A percentile compares a stretch with the other conserved stretches of the same genome.
Conservation (phyloP, 2,113 vertebrate species). For the Pungitius pungitius region DNA sequence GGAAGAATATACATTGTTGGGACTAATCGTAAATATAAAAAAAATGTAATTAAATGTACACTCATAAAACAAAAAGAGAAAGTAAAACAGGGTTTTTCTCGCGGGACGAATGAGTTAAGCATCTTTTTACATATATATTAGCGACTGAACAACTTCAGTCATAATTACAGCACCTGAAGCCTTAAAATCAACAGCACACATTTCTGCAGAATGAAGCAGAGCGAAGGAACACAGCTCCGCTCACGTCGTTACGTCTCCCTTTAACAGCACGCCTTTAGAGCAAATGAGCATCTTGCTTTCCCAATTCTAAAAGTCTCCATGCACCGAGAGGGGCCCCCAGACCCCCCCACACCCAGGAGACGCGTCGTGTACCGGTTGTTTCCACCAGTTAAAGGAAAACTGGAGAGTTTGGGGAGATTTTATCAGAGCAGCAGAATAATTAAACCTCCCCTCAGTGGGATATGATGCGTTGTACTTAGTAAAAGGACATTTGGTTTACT, state of each 20-base stretch:
- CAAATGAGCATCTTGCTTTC: slow-evolving; percentile 8
- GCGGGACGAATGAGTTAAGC: slow-evolving; percentile 16
- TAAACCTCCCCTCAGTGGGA: neutral
- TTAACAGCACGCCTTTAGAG: neutral
- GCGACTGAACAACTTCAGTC: slow-evolving; percentile 14
- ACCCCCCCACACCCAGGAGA: neutral
- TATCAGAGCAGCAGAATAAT: neutral
- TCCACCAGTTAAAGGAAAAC: neutral
- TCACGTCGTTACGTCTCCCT: neutral
- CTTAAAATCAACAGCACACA: slow-evolving; percentile 8
- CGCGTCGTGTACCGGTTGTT: neutral
- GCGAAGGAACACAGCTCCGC: neutral
- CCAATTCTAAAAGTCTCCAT: neutral
- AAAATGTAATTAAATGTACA: slow-evolving; percentile 34
- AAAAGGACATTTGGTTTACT: neutral
- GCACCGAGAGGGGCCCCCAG: neutral
- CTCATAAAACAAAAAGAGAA: slow-evolving; percentile 15
- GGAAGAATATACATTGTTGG: neutral
- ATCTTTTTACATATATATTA: neutral
- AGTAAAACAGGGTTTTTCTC: slow-evolving; percentile 6
- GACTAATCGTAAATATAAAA: slow-evolving; percentile 4
- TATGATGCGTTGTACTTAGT: neutral
- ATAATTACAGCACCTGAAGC: slow-evolving; percentile 19
- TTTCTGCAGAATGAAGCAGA: neutral
- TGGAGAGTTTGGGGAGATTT: slow-evolving; percentile 15